Evolutionary conservation across 2,888 invertebrate species (phyloP), one percentile per base, ranked within the genome.

Genomic region (Mesoligia furuncula): DNA sequence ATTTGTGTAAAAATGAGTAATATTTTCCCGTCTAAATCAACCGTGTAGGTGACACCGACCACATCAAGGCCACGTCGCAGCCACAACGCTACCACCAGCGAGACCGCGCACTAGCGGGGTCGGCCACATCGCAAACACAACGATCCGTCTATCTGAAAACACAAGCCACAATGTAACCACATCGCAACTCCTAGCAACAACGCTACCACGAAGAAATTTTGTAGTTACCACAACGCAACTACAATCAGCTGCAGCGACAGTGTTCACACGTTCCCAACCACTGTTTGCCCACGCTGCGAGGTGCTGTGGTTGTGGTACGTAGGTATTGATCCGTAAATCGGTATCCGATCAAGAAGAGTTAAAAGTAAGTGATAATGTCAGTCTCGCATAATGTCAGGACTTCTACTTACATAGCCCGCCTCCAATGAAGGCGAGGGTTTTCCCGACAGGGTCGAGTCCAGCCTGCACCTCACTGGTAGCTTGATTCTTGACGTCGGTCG

Each of bases 391-490:
- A 36, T 69, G 36, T 57, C n/a, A 64, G 7, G 1, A 24, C 45
- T 36, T n/a, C 17, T 4, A 85, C 87, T 85, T 67, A 88, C 88
- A 87, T 11, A 81, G 57, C 11, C 68, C 36, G 24, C 75, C 85
- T 0, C 82, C 85, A 9, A 85, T 9, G 3, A 11, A 67, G 2
- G 78, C 75, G 0, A 81, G 17, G 7, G 69, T 24, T 65, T 87
- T 73, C 0, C 80, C 89, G 0, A 87, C 3, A 0, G 89, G 88
- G 9, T 86, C 76, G 24, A 68, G 27, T 3, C 72, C 61, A 13
- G 84, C 79, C 2, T 74, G 75, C 0, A 76, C n/a, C 31, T 85
- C 87, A 27, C 67, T 83, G 3, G 27, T 5, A 1, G 8, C 15
- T 5, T 9, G 15, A 2, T 62, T 15, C 39, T 51, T 59, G 27